Conservation (phyloP, 2,113 vertebrate species). For the Emydocephalus ijimae region DNA sequence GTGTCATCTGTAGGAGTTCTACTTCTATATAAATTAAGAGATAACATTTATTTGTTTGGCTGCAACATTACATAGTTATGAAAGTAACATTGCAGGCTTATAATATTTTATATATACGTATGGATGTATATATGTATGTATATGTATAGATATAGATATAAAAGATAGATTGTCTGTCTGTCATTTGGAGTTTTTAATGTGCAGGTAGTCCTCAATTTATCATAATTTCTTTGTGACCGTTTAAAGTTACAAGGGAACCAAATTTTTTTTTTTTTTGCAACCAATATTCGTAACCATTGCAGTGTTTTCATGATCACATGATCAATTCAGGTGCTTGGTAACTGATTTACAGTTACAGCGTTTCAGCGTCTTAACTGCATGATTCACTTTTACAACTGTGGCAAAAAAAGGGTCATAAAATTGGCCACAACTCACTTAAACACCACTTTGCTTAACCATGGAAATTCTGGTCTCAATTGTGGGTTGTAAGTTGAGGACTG, state of each 20-base stretch:
- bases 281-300: background rate
- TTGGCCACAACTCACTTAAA: background rate
- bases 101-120: too few relatives aligned
- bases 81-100: rapidly evolving
- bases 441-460: background rate
- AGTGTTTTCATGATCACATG: background rate
- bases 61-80: too few relatives aligned
- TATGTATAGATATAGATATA: too few relatives aligned
- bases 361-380: background rate
- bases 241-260: too few relatives aligned
- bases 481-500: too few relatives aligned
- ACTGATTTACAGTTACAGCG: background rate
- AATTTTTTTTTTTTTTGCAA: background rate
- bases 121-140: too few relatives aligned
- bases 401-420: background rate
- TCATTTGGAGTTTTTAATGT: too few relatives aligned
- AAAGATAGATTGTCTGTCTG: too few relatives aligned
- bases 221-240: too few relatives aligned
- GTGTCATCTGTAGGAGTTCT: background rate
- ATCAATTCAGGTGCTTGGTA: background rate
- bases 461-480: background rate
- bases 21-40: background rate
- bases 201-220: too few relatives aligned
- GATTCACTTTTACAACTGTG: background rate
- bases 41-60: background rate